These are phyloP conservation scores for Galerucella pusilla DNA, from an alignment of 2,888 invertebrate species.

Conservation along the genomic window DNA sequence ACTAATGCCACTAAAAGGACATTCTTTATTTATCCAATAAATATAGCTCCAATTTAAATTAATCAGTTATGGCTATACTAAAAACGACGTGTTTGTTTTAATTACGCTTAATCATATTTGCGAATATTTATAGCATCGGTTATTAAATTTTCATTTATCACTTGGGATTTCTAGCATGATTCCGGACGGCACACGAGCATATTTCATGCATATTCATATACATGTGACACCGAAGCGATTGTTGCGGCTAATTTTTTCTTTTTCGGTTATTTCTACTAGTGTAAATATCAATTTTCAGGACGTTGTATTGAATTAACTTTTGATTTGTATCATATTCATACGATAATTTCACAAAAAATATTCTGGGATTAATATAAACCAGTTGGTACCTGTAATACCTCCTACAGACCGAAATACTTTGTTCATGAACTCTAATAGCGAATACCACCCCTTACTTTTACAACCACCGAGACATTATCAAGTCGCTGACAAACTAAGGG, in stretches of 20 bases:
- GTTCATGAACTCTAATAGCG: too few relatives aligned
- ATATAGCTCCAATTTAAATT: slow-evolving; percentile 29
- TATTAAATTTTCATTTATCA: slow-evolving; percentile 32
- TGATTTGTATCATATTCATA: too few relatives aligned
- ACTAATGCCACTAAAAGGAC: slow-evolving; percentile 20
- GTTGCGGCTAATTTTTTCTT: background rate
- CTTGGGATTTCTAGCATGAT: slow-evolving; percentile 23
- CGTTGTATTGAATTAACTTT: background rate
- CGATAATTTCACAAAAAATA: too few relatives aligned
- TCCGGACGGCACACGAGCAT: background rate
- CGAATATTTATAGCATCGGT: slow-evolving; percentile 26
- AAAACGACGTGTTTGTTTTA: slow-evolving; percentile 34
- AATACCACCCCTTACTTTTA: background rate
- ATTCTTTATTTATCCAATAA: slow-evolving; percentile 23
- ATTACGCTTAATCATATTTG: slow-evolving; percentile 29
- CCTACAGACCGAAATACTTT: too few relatives aligned
- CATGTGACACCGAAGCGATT: background rate
- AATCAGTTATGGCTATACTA: slow-evolving; percentile 22
- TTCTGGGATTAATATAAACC: too few relatives aligned
- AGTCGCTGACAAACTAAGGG: background rate
- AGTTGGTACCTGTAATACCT: too few relatives aligned
- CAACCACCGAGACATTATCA: background rate
- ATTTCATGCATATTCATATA: slow-evolving; percentile 15
- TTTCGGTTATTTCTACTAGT: background rate
- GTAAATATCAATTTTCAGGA: background rate